A percentile compares a stretch with the other conserved stretches of the same genome.
Evolutionary conservation across 64 coral and sea anemone species (phyloP).

Genomic region (Orbicella faveolata): DNA sequence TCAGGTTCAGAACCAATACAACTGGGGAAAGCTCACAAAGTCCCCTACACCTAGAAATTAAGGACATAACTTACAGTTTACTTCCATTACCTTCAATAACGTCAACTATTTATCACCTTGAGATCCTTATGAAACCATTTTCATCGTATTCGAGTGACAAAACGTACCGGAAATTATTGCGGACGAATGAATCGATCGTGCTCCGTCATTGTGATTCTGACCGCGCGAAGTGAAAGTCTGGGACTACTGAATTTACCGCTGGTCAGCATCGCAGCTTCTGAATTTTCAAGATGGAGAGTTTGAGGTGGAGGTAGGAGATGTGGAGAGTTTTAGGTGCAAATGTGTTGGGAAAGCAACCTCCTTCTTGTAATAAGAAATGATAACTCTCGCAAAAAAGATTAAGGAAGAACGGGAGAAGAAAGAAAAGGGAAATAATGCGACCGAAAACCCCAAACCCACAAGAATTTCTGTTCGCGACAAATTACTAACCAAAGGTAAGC

Average conservation of each 20-base stretch:
- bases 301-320: neutral
- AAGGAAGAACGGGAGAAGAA: slow-evolving; percentile 94
- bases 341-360: slow-evolving; percentile 2
- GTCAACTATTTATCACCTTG: neutral
- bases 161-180: neutral
- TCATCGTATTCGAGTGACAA: neutral
- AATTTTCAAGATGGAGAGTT: slow-evolving; percentile 11
- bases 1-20: no score
- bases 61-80: neutral
- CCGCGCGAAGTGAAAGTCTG: neutral
- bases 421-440: slow-evolving; percentile 55
- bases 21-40: neutral
- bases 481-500: slow-evolving; percentile 84
- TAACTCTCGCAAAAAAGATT: slow-evolving; percentile 98
- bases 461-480: slow-evolving; percentile 85
- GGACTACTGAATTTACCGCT: neutral
- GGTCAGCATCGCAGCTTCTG: neutral
- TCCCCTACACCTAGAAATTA: neutral
- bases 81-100: neutral
- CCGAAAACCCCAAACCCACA: slow-evolving; percentile 39
- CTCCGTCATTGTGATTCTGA: slow-evolving; percentile 4
- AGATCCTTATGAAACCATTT: neutral
- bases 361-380: slow-evolving; percentile 63
- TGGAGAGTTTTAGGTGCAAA: slow-evolving; percentile 11
- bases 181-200: neutral